These are phyloP conservation scores for Ataeniobius toweri DNA, from an alignment of 2,797 vertebrate genomes.

Conservation along the genomic window DNA sequence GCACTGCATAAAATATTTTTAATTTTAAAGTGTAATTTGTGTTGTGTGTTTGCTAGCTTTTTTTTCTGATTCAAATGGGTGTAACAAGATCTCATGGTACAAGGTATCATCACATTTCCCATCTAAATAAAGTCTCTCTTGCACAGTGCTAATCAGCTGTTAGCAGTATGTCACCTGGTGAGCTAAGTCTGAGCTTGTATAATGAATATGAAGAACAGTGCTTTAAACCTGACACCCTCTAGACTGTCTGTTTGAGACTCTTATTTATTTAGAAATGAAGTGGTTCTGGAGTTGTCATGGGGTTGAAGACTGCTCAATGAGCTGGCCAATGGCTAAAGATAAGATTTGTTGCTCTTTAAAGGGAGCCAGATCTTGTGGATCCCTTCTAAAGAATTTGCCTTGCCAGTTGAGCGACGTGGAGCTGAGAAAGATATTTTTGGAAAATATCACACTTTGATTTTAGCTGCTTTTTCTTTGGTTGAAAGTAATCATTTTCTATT, in stretches of 20 bases:
- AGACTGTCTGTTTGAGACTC: neutral
- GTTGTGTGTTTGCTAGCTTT: neutral
- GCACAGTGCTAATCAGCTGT: neutral
- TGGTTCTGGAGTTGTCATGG: neutral
- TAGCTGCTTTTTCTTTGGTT: neutral
- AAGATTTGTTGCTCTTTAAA: neutral
- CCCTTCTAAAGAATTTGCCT: neutral
- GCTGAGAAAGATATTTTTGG: neutral
- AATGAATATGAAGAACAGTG: neutral
- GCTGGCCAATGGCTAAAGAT: neutral
- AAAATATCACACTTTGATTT: neutral
- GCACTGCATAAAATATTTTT: neutral
- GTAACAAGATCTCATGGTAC: neutral
- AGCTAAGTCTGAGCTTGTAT: neutral
- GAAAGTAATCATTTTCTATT: neutral
- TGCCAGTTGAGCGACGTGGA: neutral
- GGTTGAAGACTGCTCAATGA: neutral
- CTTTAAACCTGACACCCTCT: neutral
- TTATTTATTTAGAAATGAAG: neutral
- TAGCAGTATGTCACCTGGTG: neutral
- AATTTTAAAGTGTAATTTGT: constrained; percentile 27
- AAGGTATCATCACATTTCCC: neutral
- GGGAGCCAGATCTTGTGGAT: neutral
- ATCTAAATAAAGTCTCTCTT: neutral
- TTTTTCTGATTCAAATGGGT: neutral